Evolutionary conservation across 2,113 vertebrate species (phyloP).

Genomic region (Lamprologus speciosus): DNA sequence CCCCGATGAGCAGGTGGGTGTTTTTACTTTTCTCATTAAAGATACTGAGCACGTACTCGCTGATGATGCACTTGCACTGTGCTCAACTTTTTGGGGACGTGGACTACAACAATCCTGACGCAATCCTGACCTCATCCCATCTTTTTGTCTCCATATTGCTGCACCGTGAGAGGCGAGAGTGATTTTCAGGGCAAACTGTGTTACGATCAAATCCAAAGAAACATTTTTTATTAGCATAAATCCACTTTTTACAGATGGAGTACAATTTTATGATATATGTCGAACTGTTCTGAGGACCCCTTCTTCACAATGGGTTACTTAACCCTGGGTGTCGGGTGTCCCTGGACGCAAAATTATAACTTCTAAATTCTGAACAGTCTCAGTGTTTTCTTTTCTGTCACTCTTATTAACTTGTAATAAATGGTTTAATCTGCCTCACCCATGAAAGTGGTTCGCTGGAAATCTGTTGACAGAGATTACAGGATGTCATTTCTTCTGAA

Average conservation of each 20-base stretch:
- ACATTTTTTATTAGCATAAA: not conserved
- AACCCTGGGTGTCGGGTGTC: fast-evolving
- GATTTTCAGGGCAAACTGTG: not conserved
- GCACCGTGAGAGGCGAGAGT: not conserved
- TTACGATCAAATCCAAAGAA: not conserved
- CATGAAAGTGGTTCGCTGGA: not conserved
- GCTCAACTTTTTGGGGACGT: not conserved
- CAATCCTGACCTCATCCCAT: not conserved
- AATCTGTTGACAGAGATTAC: not conserved
- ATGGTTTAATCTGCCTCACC: not conserved
- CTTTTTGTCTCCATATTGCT: not conserved
- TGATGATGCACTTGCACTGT: not conserved
- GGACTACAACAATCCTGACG: not conserved
- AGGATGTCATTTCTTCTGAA: not conserved
- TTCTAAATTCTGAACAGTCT: not conserved
- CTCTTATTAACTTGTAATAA: not conserved
- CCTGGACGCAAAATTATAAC: not conserved
- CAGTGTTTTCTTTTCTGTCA: not conserved
- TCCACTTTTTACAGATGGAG: not conserved
- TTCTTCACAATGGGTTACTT: not conserved
- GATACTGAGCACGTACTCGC: not conserved
- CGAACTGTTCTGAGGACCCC: not conserved
- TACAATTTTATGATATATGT: not conserved
- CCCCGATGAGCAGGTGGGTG: constrained; percentile 82
- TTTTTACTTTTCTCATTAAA: not conserved